phyloP scores from a whole-genome alignment of 2,113 vertebrate species.

The Hiodon alosoides region DNA sequence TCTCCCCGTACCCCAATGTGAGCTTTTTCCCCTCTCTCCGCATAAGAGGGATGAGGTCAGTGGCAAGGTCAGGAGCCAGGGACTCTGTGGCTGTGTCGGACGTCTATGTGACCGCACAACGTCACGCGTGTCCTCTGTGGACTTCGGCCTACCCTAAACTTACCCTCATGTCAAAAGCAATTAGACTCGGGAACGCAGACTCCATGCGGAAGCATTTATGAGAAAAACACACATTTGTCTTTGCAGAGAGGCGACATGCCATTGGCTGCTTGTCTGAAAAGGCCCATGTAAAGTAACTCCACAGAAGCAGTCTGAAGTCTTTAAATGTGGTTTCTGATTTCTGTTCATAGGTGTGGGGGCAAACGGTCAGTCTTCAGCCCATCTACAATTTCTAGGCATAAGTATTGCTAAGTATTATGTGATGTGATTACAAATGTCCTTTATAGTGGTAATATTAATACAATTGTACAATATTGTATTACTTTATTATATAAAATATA shows the following conservation, averaged over 20 bases:
- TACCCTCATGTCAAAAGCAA: neutral
- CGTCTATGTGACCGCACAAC: conserved; percentile 11
- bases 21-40: neutral
- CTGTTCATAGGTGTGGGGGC: neutral
- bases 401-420: too few relatives aligned
- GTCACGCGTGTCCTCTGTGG: neutral
- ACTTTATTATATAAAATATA: too few relatives aligned
- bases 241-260: neutral
- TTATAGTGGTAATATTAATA: too few relatives aligned
- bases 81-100: conserved; percentile 4
- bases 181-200: neutral
- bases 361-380: neutral
- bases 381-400: too few relatives aligned
- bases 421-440: too few relatives aligned
- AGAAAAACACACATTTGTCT: neutral
- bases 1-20: neutral
- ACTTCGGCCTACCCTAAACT: neutral
- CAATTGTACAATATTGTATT: too few relatives aligned
- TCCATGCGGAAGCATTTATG: neutral
- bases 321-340: conserved; percentile 3
- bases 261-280: neutral
- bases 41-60: conserved; percentile 7
- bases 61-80: neutral
- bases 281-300: neutral
- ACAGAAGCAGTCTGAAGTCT: neutral